A percentile compares a stretch with the other conserved stretches of the same genome.
Evolutionary conservation across 2,888 invertebrate species (phyloP).

Genomic region (Harmothoe impar): DNA sequence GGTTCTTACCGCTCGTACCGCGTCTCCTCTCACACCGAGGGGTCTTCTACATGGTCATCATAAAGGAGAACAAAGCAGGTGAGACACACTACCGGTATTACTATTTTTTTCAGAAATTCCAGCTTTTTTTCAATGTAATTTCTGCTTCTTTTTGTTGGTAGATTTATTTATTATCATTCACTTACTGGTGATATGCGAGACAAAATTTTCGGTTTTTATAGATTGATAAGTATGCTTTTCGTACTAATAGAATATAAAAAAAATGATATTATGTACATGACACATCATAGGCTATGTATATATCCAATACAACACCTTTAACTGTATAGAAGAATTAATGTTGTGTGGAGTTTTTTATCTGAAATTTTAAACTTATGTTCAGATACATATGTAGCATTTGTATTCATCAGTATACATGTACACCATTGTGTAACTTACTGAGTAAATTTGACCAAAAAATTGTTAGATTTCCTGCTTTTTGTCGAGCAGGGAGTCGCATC

Average conservation of each 20-base stretch:
- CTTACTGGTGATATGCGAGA: too few relatives aligned
- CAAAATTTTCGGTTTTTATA: too few relatives aligned
- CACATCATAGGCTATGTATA: too few relatives aligned
- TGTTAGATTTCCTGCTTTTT: too few relatives aligned
- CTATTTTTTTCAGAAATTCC: background rate
- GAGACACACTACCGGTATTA: background rate
- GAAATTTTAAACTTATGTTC: background rate
- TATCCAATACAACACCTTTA: too few relatives aligned
- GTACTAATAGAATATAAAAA: too few relatives aligned
- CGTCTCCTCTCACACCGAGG: conserved; percentile 89
- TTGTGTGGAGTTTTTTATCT: too few relatives aligned
- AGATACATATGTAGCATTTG: background rate
- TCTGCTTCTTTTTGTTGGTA: background rate
- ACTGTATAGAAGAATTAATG: too few relatives aligned
- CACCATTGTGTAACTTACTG: background rate
- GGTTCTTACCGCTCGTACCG: conserved; percentile 88
- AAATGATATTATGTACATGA: too few relatives aligned
- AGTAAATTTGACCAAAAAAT: too few relatives aligned
- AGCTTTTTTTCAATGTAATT: background rate
- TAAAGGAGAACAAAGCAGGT: conserved; percentile 89
- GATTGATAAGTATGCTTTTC: too few relatives aligned
- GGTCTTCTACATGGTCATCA: conserved; percentile 92
- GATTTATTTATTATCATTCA: background rate
- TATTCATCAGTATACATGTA: background rate
- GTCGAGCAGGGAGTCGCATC: too few relatives aligned